These are phyloP conservation scores for Agapornis canus DNA, from an alignment of 2,797 vertebrate genomes.

Conservation along the genomic window DNA sequence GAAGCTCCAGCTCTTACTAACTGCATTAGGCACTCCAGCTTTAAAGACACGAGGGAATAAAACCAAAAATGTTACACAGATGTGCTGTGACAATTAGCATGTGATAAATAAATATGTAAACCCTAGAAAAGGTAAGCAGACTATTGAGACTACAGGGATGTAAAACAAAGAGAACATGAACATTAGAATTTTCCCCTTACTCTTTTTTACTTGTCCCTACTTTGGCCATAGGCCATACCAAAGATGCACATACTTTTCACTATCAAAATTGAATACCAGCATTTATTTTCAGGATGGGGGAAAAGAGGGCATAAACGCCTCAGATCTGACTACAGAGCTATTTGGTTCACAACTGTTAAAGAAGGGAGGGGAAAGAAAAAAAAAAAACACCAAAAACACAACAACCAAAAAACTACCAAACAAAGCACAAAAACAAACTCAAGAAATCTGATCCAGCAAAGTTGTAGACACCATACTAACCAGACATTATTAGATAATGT, in stretches of 20 bases:
- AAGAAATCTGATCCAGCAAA: not conserved
- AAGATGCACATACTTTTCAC: not conserved
- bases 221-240: not conserved
- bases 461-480: not conserved
- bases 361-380: fast-evolving
- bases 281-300: not conserved
- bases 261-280: not conserved
- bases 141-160: not conserved
- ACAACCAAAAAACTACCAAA: not conserved
- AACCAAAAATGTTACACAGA: not conserved
- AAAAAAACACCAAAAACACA: too few species aligned
- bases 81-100: not conserved
- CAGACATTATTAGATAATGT: not conserved
- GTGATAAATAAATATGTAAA: not conserved
- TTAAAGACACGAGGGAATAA: conserved; percentile 37
- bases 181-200: not conserved
- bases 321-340: not conserved
- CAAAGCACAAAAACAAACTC: not conserved
- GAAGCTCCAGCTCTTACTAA: conserved; percentile 91
- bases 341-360: not conserved
- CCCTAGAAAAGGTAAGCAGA: not conserved
- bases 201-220: not conserved
- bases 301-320: not conserved
- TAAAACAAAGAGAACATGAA: not conserved
- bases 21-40: conserved; percentile 92